Evolutionary conservation across 2,113 vertebrate genomes (phyloP), one percentile per base, ranked within the genome.

Genomic region (Empidonax traillii): DNA sequence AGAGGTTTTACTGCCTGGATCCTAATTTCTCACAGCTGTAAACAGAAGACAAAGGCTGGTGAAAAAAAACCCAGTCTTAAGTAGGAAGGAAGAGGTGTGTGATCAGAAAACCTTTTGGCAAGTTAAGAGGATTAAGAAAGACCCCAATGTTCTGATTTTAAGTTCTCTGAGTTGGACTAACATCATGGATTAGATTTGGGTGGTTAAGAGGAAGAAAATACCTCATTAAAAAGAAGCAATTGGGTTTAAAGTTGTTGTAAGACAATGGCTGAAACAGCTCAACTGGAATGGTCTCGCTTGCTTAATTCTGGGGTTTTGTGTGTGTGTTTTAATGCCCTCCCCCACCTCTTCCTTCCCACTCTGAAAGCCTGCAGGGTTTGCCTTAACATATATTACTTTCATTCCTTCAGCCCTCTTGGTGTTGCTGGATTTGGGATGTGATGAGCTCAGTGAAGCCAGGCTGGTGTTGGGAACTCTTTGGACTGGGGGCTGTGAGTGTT

Each of bases 21-120:
- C 94, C 95, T 97, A 96, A 97, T 97, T 98, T 96, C 95, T 97
- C 96, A 92, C 97, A 98, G 97, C 96, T 97, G 96, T 95, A 97
- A 96, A 93, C 18, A 56, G 43, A 92, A 97, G 97, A 97, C 88
- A 96, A 89, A 90, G 46, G 47, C 75, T 66, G 66, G 61, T 94
- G 56, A 88, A 44, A 83, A 81, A 81, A 92, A 93, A 67, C 2
- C 0, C 55, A 87, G 83, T 79, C 88, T 85, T 97, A 97, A 97
- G 96, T 96, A 96, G 85, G 81, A 95, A 92, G 94, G 91, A 94
- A 96, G 94, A 97, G 94, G 95, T 96, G 95, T 96, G 97, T 96
- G 97, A 96, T 96, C 91, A 95, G 93, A 96, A 97, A 95, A 94
- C 85, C 95, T 96, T 97, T 97, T 96, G 96, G 96, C 94, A 96